These are phyloP conservation scores for Ennomos fuscantarius DNA, from an alignment of 2,888 invertebrate species.

Conservation along the genomic window DNA sequence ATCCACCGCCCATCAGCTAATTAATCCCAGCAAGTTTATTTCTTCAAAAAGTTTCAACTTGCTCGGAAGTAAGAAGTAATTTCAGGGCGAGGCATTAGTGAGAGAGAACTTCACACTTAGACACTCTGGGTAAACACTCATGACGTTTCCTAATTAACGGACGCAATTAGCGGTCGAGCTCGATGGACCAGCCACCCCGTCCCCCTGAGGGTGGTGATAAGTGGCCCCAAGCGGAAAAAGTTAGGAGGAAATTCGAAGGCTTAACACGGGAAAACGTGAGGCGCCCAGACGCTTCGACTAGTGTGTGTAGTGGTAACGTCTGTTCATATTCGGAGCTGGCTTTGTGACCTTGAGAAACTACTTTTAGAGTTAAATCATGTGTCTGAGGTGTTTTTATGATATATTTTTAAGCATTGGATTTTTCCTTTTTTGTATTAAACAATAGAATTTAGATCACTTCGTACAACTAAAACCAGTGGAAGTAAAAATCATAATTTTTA, in stretches of 20 bases:
- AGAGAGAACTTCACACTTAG: slow-evolving; percentile 83
- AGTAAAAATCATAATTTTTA: too few species aligned
- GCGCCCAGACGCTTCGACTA: slow-evolving; percentile 49
- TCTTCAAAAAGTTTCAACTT: slow-evolving; percentile 81
- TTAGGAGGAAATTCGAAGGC: slow-evolving; percentile 79
- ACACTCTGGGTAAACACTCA: slow-evolving; percentile 83
- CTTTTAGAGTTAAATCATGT: slow-evolving; percentile 24
- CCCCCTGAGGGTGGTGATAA: slow-evolving; percentile 65
- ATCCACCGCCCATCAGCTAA: slow-evolving; percentile 83
- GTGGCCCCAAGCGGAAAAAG: slow-evolving; percentile 79
- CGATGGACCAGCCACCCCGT: slow-evolving; percentile 59
- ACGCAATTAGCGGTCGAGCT: slow-evolving; percentile 83
- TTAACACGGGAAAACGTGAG: slow-evolving; percentile 65
- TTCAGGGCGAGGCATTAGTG: slow-evolving; percentile 78
- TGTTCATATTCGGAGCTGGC: slow-evolving; percentile 31
- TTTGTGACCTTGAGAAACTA: slow-evolving; percentile 54
- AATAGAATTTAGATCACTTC: too few species aligned
- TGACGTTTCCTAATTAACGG: slow-evolving; percentile 85
- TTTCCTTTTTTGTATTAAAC: too few species aligned
- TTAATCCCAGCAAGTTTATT: slow-evolving; percentile 82
- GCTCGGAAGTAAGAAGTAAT: slow-evolving; percentile 82
- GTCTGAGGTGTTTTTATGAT: slow-evolving; percentile 12
- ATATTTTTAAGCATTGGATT: neutral
- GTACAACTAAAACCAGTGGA: too few species aligned
- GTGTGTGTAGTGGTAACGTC: slow-evolving; percentile 18